Base-by-base conservation (phyloP, 2,888 invertebrate species). In the Drosophila macrospina region DNA sequence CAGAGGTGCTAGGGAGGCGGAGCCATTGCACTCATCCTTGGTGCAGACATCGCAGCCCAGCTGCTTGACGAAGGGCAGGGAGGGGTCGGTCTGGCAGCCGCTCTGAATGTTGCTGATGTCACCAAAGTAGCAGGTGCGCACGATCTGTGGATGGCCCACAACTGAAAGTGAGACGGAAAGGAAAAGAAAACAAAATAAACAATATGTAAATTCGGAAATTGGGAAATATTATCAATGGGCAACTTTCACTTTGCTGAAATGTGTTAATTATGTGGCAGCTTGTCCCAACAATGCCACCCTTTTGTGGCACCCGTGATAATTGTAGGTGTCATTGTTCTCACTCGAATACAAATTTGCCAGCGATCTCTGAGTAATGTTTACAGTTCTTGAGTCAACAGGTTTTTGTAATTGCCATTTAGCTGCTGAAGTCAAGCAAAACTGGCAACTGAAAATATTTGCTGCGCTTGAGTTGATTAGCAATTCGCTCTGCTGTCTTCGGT, bases 11-110 rank as follows among this genome's bases (percentile, higher is more conserved):
- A 84, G 42, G 36, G 83, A 66, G 10, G 79, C 34, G 32, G 91
- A 87, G 5, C 89, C 85, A 39, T 91, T 92, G 73, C 91, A 91
- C 63, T 89, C 83, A 48, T 91, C 83, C 51, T 82, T 82, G 42
- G 83, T 67, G 70, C 91, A 91, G 5, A 91, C 91, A 59, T 91
- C 88, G 48, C 91, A 92, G 11, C 89, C 79, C 59, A 91, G 44
- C 47, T 90, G 91, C 67, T 76, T 89, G 52, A 90, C 84, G 62
- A 88, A 90, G 20, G 90, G 90, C 67, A 90, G 60, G 0, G 90
- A 66, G 8, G 91, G 91, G 74, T 92, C 91, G 30, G 82, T 62
- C 44, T 86, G 79, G 61, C 92, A 91, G 54, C 92, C 92, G 3
- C 39, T 51, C 20, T 88, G 80, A 6, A 89, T 81, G 28, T 90